These are phyloP conservation scores for Clarias magur DNA, from an alignment of 2,113 vertebrate genomes.

Conservation along the genomic window DNA sequence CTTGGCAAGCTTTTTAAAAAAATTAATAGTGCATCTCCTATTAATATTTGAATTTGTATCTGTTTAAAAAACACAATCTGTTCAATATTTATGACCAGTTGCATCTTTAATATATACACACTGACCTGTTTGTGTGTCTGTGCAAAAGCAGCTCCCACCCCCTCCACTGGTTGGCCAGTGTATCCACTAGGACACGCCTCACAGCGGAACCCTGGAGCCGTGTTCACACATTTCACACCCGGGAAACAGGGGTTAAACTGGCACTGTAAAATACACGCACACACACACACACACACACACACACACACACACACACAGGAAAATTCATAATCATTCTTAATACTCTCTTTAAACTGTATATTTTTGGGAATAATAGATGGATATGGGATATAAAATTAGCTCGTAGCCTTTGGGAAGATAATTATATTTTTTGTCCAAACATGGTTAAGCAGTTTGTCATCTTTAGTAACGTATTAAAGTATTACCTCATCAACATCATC, in stretches of 20 bases:
- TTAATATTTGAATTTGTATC: background rate
- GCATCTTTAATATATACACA: background rate
- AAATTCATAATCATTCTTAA: no score
- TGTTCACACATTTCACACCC: constrained; percentile 91
- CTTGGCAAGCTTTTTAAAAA: background rate
- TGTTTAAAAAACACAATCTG: background rate
- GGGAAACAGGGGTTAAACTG: constrained; percentile 92
- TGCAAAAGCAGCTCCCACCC: constrained; percentile 81
- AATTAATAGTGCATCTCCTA: background rate
- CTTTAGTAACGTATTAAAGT: constrained; percentile 25
- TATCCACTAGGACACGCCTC: constrained; percentile 89
- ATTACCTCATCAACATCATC: constrained; percentile 91
- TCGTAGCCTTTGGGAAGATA: background rate
- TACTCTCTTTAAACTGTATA: background rate
- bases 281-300: background rate
- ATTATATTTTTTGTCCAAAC: background rate
- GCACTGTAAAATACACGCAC: constrained; percentile 75
- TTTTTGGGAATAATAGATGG: background rate
- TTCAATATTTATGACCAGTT: background rate
- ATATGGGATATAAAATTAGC: background rate
- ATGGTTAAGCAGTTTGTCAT: background rate
- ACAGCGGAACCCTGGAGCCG: constrained; percentile 87
- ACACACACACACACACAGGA: background rate
- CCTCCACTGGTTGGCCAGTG: constrained; percentile 78
- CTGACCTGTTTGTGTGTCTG: constrained; percentile 91